These are phyloP conservation scores for Homarus gammarus DNA, from an alignment of 2,888 invertebrate genomes.

Conservation along the genomic window DNA sequence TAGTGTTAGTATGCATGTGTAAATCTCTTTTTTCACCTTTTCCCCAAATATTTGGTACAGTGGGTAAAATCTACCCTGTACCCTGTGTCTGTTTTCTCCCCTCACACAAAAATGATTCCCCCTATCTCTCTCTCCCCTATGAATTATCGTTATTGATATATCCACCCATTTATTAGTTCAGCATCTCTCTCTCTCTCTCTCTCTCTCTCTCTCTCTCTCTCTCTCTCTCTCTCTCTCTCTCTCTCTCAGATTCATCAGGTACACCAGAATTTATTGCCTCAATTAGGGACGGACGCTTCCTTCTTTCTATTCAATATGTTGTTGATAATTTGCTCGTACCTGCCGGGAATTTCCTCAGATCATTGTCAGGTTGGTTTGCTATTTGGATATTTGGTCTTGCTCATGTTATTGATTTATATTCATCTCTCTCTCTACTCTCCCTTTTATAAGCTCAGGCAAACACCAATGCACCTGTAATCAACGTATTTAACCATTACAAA, in stretches of 20 bases:
- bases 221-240: conserved; percentile 44
- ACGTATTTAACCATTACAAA: no score
- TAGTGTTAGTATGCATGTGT: conserved; percentile 15
- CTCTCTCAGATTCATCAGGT: neutral
- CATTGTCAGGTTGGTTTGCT: neutral
- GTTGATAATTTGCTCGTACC: conserved; percentile 8
- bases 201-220: conserved; percentile 31
- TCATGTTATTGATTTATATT: no score
- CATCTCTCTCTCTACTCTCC: conserved; percentile 18
- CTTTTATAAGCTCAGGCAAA: no score
- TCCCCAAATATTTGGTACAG: neutral
- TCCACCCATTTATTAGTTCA: neutral
- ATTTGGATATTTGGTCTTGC: neutral
- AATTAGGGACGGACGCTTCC: neutral
- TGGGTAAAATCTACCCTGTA: neutral
- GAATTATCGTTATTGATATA: conserved; percentile 10
- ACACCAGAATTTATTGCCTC: neutral
- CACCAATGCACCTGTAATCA: no score
- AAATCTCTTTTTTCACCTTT: neutral
- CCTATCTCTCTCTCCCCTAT: conserved; percentile 9
- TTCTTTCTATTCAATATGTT: neutral
- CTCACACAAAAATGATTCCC: neutral
- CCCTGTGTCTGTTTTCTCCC: neutral
- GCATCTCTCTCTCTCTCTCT: conserved; percentile 2
- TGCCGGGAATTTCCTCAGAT: neutral